These are phyloP conservation scores for Pipra filicauda DNA, from an alignment of 2,113 vertebrate genomes.

Conservation along the genomic window DNA sequence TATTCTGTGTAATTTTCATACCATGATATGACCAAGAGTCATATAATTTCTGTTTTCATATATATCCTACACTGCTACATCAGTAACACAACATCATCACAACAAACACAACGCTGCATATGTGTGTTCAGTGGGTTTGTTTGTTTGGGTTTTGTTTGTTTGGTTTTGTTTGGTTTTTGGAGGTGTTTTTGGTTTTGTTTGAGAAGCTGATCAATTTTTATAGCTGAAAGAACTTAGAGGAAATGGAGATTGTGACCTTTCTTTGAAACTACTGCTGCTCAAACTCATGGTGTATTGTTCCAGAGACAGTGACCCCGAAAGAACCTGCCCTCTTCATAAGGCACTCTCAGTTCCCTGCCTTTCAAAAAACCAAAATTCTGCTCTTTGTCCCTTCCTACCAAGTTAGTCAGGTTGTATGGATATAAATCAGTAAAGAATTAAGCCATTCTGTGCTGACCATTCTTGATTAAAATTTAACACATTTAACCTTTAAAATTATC, in stretches of 20 bases:
- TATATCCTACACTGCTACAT: background rate
- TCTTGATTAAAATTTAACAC: background rate
- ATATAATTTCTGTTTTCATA: background rate
- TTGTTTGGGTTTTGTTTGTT: background rate
- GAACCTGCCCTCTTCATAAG: background rate
- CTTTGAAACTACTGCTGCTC: background rate
- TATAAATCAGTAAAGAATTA: background rate
- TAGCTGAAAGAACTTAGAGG: background rate
- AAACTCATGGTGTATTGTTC: background rate
- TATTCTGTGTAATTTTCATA: background rate
- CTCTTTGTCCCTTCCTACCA: background rate
- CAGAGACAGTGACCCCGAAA: background rate
- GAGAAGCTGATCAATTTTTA: background rate
- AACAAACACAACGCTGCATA: background rate
- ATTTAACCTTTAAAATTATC: background rate
- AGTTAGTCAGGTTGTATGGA: background rate
- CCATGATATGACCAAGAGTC: background rate
- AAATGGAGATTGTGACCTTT: background rate
- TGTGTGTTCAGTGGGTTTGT: background rate
- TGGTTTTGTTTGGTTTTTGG: background rate
- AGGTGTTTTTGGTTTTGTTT: background rate
- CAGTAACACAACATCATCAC: background rate
- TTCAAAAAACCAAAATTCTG: background rate
- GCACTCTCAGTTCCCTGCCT: background rate
- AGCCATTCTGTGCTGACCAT: background rate